These are phyloP conservation scores for Alauda arvensis DNA, from an alignment of 2,797 vertebrate species.

Conservation along the genomic window DNA sequence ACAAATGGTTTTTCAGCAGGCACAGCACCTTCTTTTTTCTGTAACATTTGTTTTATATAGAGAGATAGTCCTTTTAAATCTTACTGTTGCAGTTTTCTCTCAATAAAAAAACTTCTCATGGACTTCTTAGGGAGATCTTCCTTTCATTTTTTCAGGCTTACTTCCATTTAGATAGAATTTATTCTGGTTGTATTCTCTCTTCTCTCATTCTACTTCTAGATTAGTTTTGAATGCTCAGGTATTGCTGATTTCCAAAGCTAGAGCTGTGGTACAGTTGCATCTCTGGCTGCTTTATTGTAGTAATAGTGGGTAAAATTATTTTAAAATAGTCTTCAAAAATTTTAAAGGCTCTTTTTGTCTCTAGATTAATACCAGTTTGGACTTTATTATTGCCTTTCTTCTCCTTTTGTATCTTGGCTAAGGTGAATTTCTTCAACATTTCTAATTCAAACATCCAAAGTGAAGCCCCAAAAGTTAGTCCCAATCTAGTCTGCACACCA, in stretches of 20 bases:
- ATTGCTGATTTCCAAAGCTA: constrained; percentile 5
- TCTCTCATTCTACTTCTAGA: neutral
- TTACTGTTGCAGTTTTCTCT: neutral
- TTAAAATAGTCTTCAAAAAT: neutral
- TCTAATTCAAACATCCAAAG: neutral
- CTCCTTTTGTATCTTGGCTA: neutral
- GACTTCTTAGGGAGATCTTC: neutral
- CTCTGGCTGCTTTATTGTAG: neutral
- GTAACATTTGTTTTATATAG: neutral
- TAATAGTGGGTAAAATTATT: neutral
- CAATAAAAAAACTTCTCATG: neutral
- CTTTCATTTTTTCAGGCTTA: constrained; percentile 1
- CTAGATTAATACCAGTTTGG: neutral
- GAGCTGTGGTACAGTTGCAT: neutral
- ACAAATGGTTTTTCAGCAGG: neutral
- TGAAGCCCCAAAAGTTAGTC: neutral
- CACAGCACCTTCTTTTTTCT: neutral
- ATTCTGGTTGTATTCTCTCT: neutral
- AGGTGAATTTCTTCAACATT: neutral
- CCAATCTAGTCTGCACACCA: neutral
- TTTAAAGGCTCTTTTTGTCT: neutral
- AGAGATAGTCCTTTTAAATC: neutral
- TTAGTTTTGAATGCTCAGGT: neutral
- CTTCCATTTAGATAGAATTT: neutral
- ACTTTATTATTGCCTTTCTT: neutral